phyloP scores from a whole-genome alignment of 2,888 invertebrate genomes.

The Pristionchus entomophagus region DNA sequence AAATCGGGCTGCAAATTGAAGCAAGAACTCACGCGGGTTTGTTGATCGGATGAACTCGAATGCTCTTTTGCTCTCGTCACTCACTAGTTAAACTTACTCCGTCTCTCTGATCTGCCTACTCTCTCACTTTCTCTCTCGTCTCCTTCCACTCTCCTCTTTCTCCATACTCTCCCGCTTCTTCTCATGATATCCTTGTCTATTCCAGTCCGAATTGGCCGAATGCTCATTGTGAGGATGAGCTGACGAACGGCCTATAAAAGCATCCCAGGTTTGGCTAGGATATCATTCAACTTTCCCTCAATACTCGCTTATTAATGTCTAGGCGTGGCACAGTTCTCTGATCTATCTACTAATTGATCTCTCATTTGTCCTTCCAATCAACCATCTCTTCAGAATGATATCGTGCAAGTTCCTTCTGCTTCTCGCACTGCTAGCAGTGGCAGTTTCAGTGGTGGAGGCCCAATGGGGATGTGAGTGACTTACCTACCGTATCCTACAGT shows the following conservation, averaged over 20 bases:
- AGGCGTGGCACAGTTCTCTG: no score
- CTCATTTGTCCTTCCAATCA: not conserved
- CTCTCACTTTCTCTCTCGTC: not conserved
- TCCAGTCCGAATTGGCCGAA: slow-evolving; percentile 42
- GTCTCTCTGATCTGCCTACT: not conserved
- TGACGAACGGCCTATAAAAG: slow-evolving; percentile 23
- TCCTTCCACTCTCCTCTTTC: not conserved
- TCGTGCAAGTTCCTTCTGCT: slow-evolving; percentile 28
- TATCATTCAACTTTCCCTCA: not conserved
- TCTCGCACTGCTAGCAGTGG: slow-evolving; percentile 12
- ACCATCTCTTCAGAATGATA: not conserved
- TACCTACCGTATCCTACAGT: not conserved
- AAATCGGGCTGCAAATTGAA: not conserved
- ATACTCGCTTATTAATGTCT: not conserved
- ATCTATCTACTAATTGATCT: no score
- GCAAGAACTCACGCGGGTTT: not conserved
- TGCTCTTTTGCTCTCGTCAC: slow-evolving; percentile 19
- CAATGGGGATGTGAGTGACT: slow-evolving; percentile 35
- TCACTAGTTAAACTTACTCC: not conserved
- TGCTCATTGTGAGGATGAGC: not conserved
- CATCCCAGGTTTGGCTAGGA: not conserved
- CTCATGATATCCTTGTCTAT: slow-evolving; percentile 40
- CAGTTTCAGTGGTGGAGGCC: slow-evolving; percentile 20
- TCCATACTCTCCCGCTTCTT: not conserved
- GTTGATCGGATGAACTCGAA: not conserved